Evolutionary conservation across 2,797 vertebrate species (phyloP), one percentile per base, ranked within the genome.

Genomic region (Podargus strigoides): DNA sequence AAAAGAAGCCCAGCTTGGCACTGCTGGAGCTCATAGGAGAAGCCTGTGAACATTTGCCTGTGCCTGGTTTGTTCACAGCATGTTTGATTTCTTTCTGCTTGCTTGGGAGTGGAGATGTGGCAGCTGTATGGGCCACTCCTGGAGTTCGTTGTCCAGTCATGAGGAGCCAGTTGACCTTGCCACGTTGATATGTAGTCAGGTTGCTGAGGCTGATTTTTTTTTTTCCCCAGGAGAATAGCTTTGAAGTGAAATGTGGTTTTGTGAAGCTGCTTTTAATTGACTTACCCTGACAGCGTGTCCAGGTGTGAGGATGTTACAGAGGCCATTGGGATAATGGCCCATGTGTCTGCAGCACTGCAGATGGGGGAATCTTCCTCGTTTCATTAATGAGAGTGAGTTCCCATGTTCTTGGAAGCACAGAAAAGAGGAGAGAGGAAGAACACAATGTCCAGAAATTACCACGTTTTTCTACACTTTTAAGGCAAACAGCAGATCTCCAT

Each of bases 261-360:
- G 56, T 92, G 84, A 92, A 74, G 84, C 90, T 77, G 92, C 82
- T 83, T 75, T 87, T 85, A 72, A 80, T 47, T 91, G 92, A 92
- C 42, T 86, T 73, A 37, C 37, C 60, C 75, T 73, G 81, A 46
- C 88, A 82, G 59, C 15, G 47, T 6, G 42, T 52, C 78, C 77
- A 82, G 92, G 90, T 93, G 72, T 24, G 78, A 90, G 90, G 50
- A 67, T 1, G 0, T 73, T 30, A 12, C 0, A 0, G 73, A 74
- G 72, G 68, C 53, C 74, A 72, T 75, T n/a, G 75, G 68, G 72
- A 82, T 87, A 87, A 90, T 80, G 87, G 92, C 34, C 49, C 73
- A 75, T 0, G 1, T 46, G 60, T 52, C 34, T 4, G 1, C 5
- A 4, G 49, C 58, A 4, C 49, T 37, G 49, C 83, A 63, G 49